Evolutionary conservation across 2,888 invertebrate species (phyloP), one percentile per base, ranked within the genome.

Genomic region (Rotaria sp.): DNA sequence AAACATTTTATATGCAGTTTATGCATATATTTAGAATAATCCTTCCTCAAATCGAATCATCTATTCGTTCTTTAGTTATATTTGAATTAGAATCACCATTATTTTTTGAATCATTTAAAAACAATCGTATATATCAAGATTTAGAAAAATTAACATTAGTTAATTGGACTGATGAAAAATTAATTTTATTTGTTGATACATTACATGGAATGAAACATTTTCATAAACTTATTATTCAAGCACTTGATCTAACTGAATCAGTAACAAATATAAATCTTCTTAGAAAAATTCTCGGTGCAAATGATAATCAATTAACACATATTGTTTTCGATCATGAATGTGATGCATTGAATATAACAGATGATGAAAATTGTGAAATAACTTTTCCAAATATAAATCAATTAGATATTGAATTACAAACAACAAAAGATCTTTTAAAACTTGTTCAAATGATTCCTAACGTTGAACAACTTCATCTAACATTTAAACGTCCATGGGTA

Each of bases 371-470:
- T 3, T 15, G 10, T 35, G 2, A 67, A 67, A 30, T 13, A 3
- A 30, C 4, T 15, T 67, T 18, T 67, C 4, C 30, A 18, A 67
- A 67, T 35, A 67, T 67, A 35, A 30, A 38, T 67, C 35, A 35
- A 21, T 35, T 67, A 21, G 35, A 67, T 67, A 67, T 67, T 67
- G 67, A 67, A 67, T 67, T 67, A 67, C 67, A 67, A 67, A 67
- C 67, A 67, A 67, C 67, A 21, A 67, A 38, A 35, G 67, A 67
- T 67, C 35, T 67, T 35, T 38, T 67, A 18, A 35, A 67, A 67
- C 67, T 67, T 67, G 15, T 13, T 35, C 67, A 21, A 21, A 1
- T 67, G 0, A 18, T 35, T 67, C 67, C 67, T 1, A 67, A 67
- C 38, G 30, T 67, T 67, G 35, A 67, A 67, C 15, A 38, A 67